Base-by-base conservation (phyloP, 1,140 invertebrate species). In the Heliconius eleuchia region DNA sequence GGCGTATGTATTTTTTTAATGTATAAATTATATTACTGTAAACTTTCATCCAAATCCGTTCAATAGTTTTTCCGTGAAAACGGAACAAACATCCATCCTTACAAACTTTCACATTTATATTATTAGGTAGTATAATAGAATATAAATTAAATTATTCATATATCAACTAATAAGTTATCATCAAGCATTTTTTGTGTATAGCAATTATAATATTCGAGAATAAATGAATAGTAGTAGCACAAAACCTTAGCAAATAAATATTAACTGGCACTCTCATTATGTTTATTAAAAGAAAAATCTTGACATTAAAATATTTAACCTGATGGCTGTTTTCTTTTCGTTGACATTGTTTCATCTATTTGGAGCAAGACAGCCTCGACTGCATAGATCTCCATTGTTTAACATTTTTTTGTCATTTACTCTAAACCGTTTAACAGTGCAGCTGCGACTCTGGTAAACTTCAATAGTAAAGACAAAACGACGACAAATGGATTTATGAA, bases 371-470 rank as follows among this genome's bases (percentile, higher is more conserved):
- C 23, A 71, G 30, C 71, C 18, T 39, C 4, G 34, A 71, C 71
- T 71, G 71, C 71, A 71, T 71, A 71, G 71, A 71, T 39, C 37
- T 71, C 37, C 71, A 71, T 71, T 71, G 71, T 71, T 71, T 71
- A 71, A 39, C 30, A 71, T 71, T 71, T 71, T 66, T 71, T 71
- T 71, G 71, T 71, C 71, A 71, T 71, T 71, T 71, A 39, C 34
- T 71, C 71, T 71, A 82, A 80, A 73, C 60, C 72, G 83, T 66
- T 80, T 82, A 78, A 77, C 70, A 78, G 79, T 77, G 76, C 84
- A 85, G 84, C 82, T 85, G 82, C 77, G 74, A 81, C 78, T 82
- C 79, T 78, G 79, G 79, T 85, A 80, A 83, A 83, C 80, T 85
- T 83, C 79, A 82, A 81, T 82, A 72, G 80, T 77, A 78, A 82